Base-by-base conservation (phyloP, 2,888 invertebrate species). In the Andrena fulva region DNA sequence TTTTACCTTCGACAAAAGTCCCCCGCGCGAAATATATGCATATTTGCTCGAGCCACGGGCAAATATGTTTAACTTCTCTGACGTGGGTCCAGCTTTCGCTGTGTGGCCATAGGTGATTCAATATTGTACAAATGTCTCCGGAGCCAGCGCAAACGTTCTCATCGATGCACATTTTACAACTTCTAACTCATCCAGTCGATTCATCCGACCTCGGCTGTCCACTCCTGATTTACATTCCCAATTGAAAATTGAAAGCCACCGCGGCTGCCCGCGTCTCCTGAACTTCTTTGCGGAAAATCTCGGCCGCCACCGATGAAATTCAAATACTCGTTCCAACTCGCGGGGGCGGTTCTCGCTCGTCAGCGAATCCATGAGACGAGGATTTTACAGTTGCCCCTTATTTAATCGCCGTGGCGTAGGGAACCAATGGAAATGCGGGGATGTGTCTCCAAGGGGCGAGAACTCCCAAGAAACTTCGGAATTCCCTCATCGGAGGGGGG, bases 301-400 rank as follows among this genome's bases (percentile, higher is more conserved):
- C 66, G 27, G 12, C 7, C 27, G 8, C 10, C 6, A 2, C 31
- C 67, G 52, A 68, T 75, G 67, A 54, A 74, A 63, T 75, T 78
- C 48, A 75, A 75, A 68, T 62, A 75, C 54, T 78, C 75, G 33
- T 75, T 29, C 31, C 24, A 20, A 24, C 60, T 42, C 62, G 24
- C 62, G 27, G 16, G 35, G 64, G 54, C 48, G 67, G 67, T 16
- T 31, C 56, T 20, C 66, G 50, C 50, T 67, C 66, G 50, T 67
- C 66, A 67, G 48, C 50, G 35, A 29, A 29, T 60, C 59, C 59
- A 8, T 35, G 33, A 62, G 20, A 50, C 29, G 56, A 7, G 69
- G 76, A 64, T 70, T 63, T 63, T 64, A 54, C 20, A 50, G 12
- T 70, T 54, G 56, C 56, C 29, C 54, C 27, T 33, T 31, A 69